Evolutionary conservation across 2,797 vertebrate genomes (phyloP).

Genomic region (Spinibarbus caldwelli): DNA sequence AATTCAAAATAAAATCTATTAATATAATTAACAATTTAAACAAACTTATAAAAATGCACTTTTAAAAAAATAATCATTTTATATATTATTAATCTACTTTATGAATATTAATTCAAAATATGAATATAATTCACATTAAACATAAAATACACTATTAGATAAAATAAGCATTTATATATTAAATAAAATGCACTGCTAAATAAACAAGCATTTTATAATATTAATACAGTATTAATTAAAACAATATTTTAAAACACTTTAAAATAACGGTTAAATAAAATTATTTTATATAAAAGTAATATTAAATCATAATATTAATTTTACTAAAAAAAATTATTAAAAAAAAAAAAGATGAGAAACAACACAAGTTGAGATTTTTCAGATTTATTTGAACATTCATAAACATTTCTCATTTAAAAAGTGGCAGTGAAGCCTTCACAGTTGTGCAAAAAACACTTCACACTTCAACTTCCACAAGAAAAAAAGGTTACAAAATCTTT

Average conservation of each 20-base stretch:
- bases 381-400: constrained; percentile 23
- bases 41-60: background rate
- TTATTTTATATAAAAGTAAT: background rate
- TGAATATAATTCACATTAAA: background rate
- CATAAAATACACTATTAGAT: too few relatives aligned
- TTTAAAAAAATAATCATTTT: background rate
- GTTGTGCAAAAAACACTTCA: constrained; percentile 35
- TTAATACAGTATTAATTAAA: background rate
- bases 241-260: background rate
- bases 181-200: constrained; percentile 12
- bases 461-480: background rate
- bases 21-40: background rate
- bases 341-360: background rate
- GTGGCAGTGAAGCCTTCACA: constrained; percentile 6
- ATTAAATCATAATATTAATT: background rate
- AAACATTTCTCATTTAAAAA: constrained; percentile 26
- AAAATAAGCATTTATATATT: background rate
- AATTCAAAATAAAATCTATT: background rate
- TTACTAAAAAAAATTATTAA: too few relatives aligned
- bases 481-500: constrained; percentile 6
- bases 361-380: background rate
- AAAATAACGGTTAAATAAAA: too few relatives aligned
- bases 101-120: background rate
- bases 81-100: background rate
- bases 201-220: background rate